Conservation (phyloP, 2,888 invertebrate species). For the Spatulosminthurus flaviceps region DNA sequence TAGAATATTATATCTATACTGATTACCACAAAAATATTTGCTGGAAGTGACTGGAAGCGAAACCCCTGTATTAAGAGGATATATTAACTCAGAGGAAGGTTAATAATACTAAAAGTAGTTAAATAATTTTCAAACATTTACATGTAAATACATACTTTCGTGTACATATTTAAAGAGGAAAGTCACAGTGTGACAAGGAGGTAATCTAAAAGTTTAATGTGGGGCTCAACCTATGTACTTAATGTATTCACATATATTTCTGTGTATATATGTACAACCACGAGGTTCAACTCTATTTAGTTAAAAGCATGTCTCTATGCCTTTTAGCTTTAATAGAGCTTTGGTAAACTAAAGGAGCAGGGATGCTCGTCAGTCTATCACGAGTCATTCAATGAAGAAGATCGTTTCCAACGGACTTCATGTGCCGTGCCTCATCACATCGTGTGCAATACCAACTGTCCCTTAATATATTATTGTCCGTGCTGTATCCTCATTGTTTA, state of each 20-base stretch:
- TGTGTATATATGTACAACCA: too few species aligned
- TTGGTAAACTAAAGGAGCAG: neutral
- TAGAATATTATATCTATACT: too few species aligned
- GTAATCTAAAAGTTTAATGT: constrained; percentile 4
- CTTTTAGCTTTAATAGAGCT: constrained; percentile 2
- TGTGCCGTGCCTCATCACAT: neutral
- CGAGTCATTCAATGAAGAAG: constrained; percentile 6
- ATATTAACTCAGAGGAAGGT: too few species aligned
- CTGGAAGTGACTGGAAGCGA: too few species aligned
- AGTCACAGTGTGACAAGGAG: neutral
- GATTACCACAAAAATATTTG: too few species aligned
- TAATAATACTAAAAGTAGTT: too few species aligned
- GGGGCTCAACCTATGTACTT: neutral
- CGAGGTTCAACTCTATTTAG: too few species aligned
- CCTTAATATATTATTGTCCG: neutral
- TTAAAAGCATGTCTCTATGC: too few species aligned
- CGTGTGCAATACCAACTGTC: neutral
- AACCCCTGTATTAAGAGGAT: too few species aligned
- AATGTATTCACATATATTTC: neutral
- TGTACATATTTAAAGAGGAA: neutral
- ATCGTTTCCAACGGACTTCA: neutral
- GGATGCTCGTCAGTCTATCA: constrained; percentile 16
- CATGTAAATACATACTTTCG: too few species aligned
- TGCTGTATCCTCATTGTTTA: neutral
- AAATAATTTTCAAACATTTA: too few species aligned